Evolutionary conservation across 2,888 invertebrate species (phyloP), one percentile per base, ranked within the genome.

Genomic region (Hipparchia sbordonii): DNA sequence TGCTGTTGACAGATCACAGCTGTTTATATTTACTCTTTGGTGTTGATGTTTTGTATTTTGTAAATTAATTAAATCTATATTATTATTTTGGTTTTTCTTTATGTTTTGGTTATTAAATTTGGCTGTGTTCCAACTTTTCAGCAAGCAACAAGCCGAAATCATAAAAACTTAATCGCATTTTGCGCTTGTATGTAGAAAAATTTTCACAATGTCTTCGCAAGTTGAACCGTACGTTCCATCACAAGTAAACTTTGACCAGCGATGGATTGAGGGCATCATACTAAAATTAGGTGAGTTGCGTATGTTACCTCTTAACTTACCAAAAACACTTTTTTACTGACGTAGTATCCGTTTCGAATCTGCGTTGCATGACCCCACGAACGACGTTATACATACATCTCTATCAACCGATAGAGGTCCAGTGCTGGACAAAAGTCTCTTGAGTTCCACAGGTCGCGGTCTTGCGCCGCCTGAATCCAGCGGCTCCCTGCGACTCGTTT

Each of bases 181-280:
- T 5, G 39, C 39, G 39, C 39, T 39, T 5, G 39, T 39, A 39
- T 4, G 39, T 39, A 2, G 39, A 39, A 4, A 39, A 39, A 39
- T 4, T 39, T 39, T 39, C 39, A 68, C 45, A 39, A 85, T 85
- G 84, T 76, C 83, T 7, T 77, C 82, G 77, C 81, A 83, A 80
- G 52, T 87, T 8, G 79, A 86, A 73, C 80, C 80, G 0, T 85
- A 83, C 71, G 48, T 70, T 8, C 78, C 77, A 12, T 79, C 77
- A 52, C 84, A 85, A 73, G 72, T 87, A 2, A 79, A 79, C 13
- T 87, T 87, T 70, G 84, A 91, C 72, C 79, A 78, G 45, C 79
- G 61, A 23, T 85, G 83, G 82, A 79, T 90, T 52, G 90, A 92
- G 77, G 80, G 82, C 77, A 82, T 91, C 52, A 79, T 92, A 68